These are phyloP conservation scores for Palythoa heliodiscus DNA, from an alignment of 92 coral and sea anemone species.

Conservation along the genomic window DNA sequence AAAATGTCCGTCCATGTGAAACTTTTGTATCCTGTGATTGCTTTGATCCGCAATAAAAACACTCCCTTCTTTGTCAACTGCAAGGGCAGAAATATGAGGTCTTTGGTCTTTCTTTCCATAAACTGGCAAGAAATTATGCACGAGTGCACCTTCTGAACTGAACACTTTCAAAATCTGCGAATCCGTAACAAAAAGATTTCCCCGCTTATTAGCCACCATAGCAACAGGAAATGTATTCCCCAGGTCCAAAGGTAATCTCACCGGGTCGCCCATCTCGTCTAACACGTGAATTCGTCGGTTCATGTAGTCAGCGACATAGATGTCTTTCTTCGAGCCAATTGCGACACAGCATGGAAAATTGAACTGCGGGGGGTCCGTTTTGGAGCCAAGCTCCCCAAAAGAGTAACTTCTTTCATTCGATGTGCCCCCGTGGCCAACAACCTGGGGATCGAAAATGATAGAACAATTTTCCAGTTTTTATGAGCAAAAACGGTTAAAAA, in stretches of 20 bases:
- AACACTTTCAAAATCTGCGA: conserved; percentile 86
- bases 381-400: conserved; percentile 80
- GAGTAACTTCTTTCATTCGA: conserved; percentile 68
- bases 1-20: conserved; percentile 88
- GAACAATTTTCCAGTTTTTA: background rate
- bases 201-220: conserved; percentile 72
- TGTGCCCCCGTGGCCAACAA: conserved; percentile 62
- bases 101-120: conserved; percentile 75
- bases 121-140: conserved; percentile 84
- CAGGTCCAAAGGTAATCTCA: conserved; percentile 76
- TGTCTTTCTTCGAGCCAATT: conserved; percentile 55
- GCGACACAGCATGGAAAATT: conserved; percentile 79
- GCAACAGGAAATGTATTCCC: conserved; percentile 77
- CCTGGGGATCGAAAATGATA: conserved; percentile 37
- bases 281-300: conserved; percentile 79
- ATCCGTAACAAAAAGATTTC: conserved; percentile 80
- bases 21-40: conserved; percentile 88
- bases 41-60: conserved; percentile 77
- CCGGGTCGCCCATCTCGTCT: conserved; percentile 61
- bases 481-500: too few species aligned
- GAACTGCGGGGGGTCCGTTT: conserved; percentile 74
- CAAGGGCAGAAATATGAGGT: conserved; percentile 84
- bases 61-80: conserved; percentile 72
- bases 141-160: conserved; percentile 80
- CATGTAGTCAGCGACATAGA: conserved; percentile 76